Conservation (phyloP, 2,113 vertebrate species). For the Porphyrio hochstetteri region DNA sequence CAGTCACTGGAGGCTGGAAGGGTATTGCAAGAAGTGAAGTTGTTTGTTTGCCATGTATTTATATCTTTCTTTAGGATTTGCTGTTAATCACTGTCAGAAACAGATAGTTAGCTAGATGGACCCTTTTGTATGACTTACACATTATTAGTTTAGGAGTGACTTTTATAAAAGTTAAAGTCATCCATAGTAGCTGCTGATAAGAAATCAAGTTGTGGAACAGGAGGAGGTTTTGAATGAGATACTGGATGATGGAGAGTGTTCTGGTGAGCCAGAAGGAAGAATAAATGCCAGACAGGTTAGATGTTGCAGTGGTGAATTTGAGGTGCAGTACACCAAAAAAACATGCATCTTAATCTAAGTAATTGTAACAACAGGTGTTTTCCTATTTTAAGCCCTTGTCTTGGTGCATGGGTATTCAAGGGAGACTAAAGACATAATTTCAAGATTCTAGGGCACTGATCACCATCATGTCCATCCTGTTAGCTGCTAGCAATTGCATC, state of each 20-base stretch:
- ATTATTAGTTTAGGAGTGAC: too few species aligned
- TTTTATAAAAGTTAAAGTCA: background rate
- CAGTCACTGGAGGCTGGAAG: background rate
- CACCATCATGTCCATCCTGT: background rate
- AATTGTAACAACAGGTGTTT: background rate
- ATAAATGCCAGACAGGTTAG: background rate
- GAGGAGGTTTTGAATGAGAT: background rate
- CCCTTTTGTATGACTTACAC: background rate
- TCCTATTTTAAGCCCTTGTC: background rate
- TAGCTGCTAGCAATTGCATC: background rate
- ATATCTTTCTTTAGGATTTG: background rate
- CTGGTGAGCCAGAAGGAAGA: background rate
- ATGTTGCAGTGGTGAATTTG: background rate
- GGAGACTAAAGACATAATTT: background rate
- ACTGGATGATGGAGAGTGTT: background rate
- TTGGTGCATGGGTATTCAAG: background rate
- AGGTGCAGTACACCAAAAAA: background rate
- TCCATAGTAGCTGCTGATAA: background rate
- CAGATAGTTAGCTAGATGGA: background rate
- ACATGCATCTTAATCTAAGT: accelerated
- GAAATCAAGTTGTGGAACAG: background rate
- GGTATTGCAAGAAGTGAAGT: background rate
- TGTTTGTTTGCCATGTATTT: background rate
- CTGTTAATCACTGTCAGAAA: background rate
- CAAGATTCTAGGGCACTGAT: background rate